A percentile compares a stretch with the other conserved stretches of the same genome.
phyloP scores from a whole-genome alignment of 2,888 invertebrate species.

The Callyntrura sp. region DNA sequence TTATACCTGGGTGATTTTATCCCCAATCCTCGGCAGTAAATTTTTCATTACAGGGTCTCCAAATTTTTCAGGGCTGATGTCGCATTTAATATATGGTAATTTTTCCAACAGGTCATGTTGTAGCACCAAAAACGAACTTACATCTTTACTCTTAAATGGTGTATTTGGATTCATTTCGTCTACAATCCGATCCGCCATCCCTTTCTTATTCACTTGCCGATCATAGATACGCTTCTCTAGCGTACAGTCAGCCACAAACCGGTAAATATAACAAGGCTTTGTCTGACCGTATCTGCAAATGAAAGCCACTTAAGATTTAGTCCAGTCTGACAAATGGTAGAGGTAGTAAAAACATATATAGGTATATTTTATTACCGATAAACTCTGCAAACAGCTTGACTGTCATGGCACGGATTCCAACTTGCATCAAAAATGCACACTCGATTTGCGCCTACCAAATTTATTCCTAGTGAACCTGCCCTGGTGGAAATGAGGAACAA shows the following conservation, averaged over 20 bases:
- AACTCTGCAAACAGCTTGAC: constrained; percentile 98
- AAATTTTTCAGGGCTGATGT: constrained; percentile 89
- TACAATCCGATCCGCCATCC: constrained; percentile 99
- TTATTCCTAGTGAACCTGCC: constrained; percentile 98
- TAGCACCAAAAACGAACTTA: constrained; percentile 95
- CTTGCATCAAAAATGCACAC: constrained; percentile 98
- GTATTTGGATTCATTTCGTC: constrained; percentile 99
- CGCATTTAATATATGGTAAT: constrained; percentile 73
- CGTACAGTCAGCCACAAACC: constrained; percentile 98
- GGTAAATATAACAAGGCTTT: constrained; percentile 97
- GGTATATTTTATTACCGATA: constrained; percentile 89
- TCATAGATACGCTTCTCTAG: constrained; percentile 99
- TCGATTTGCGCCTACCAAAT: constrained; percentile 98
- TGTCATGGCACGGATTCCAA: constrained; percentile 99
- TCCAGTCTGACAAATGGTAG: no score
- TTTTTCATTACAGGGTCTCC: constrained; percentile 93
- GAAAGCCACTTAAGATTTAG: not conserved
- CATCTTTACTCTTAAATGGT: constrained; percentile 94
- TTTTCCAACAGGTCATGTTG: constrained; percentile 94
- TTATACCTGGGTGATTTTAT: constrained; percentile 86
- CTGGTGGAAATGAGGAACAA: constrained; percentile 98
- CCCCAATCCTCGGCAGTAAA: constrained; percentile 86
- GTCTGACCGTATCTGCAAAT: constrained; percentile 93
- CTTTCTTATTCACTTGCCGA: constrained; percentile 98
- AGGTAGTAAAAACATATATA: no score